Base-by-base conservation (phyloP, 2,888 invertebrate genomes). In the Patella caerulea region DNA sequence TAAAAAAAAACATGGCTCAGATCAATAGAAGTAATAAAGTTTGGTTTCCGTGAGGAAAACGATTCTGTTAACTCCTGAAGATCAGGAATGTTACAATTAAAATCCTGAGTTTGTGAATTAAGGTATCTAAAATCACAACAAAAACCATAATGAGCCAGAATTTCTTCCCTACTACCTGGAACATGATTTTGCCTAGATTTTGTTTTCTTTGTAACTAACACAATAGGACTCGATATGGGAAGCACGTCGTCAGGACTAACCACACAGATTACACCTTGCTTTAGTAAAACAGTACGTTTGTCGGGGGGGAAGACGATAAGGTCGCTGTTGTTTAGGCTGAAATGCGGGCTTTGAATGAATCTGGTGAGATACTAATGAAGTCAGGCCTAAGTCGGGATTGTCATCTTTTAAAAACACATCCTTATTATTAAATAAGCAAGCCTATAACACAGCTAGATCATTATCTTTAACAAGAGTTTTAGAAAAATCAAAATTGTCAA, bases 1-100 rank as follows among this genome's bases (percentile, higher is more conserved):
- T 78, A 78, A 70, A 80, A 81, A 59, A 82, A 83, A 52, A 82
- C 83, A 9, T 74, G 76, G 71, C 79, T 81, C 55, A 83, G 24
- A 74, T 83, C 83, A 14, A 83, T 34, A 15, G 71, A 78, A 17
- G 79, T 78, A 19, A 84, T 80, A 71, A 73, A 83, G 29, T 79
- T 78, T 15, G 81, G 82, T 34, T 70, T 78, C 45, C 69, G 52
- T 59, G 79, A 79, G 24, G 79, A 71, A 71, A 82, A 82, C 11
- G 82, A 84, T 72, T 81, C 82, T 12, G 81, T 80, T 11, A 80
- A 73, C 70, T 82, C 78, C 53, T 79, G 81, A 56, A 79, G 59
- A 79, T 79, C 79, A 54, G 77, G 75, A 19, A 79, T 76, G 2
- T 72, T 71, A 73, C 75, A 78, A 24, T 59, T 17, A 19, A 82